These are phyloP conservation scores for Schizopygopsis pylzovi DNA, from an alignment of 2,797 vertebrate species.

Conservation along the genomic window DNA sequence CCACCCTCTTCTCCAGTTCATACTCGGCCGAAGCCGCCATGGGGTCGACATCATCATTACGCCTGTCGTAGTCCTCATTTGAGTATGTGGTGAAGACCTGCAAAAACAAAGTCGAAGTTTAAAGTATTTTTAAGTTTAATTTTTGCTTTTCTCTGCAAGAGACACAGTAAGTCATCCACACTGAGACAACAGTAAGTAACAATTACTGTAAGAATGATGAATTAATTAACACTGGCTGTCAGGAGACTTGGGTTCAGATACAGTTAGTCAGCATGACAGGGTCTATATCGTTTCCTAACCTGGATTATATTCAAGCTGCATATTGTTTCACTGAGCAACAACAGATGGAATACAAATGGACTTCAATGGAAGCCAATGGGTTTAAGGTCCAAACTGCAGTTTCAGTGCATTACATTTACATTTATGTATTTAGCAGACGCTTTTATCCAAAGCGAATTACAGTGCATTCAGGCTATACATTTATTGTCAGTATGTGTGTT, in stretches of 20 bases:
- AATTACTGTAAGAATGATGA: slow-evolving; percentile 15
- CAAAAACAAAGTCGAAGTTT: neutral
- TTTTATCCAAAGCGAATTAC: too few species aligned
- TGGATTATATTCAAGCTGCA: neutral
- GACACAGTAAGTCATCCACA: neutral
- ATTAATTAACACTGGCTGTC: slow-evolving; percentile 53
- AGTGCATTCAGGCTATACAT: too few species aligned
- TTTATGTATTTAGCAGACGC: too few species aligned
- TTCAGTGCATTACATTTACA: too few species aligned
- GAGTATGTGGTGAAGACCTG: slow-evolving; percentile 98
- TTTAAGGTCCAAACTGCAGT: too few species aligned
- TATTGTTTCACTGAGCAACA: neutral
- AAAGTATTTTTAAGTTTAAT: neutral
- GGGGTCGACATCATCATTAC: slow-evolving; percentile 96
- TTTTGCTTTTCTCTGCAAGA: neutral
- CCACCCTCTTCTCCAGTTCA: slow-evolving; percentile 96
- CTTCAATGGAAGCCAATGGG: too few species aligned
- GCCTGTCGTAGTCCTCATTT: slow-evolving; percentile 94
- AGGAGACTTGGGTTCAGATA: slow-evolving; percentile 51
- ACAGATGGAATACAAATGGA: neutral
- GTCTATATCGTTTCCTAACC: slow-evolving; percentile 1
- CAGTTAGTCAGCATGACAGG: neutral
- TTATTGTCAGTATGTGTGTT: too few species aligned
- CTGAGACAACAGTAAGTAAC: neutral
- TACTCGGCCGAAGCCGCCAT: slow-evolving; percentile 98